Conservation (phyloP, 2,113 vertebrate species). For the Hylia prasina region DNA sequence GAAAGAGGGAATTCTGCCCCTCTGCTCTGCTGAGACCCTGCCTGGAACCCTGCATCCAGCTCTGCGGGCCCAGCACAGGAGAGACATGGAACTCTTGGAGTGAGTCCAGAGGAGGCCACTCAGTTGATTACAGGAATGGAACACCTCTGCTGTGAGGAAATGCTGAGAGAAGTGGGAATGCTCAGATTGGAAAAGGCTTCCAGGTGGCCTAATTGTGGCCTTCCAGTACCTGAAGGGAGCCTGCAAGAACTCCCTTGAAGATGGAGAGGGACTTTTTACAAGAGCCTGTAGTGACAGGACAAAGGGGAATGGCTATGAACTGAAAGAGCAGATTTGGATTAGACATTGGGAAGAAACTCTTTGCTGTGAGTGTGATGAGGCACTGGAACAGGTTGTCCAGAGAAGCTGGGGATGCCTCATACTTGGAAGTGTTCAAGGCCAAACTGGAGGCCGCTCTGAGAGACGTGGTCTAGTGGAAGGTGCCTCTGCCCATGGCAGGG, state of each 20-base stretch:
- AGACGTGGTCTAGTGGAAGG: background rate
- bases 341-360: background rate
- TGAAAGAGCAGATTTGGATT: background rate
- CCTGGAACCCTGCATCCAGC: background rate
- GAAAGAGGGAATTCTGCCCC: background rate
- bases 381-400: background rate
- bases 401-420: background rate
- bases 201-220: background rate
- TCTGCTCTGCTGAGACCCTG: background rate
- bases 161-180: background rate
- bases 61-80: background rate
- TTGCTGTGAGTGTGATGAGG: background rate
- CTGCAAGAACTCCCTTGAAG: background rate
- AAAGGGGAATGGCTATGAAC: background rate
- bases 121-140: background rate
- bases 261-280: background rate
- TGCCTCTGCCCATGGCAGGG: background rate
- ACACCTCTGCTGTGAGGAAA: background rate
- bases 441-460: background rate
- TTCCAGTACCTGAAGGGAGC: background rate
- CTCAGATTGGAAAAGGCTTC: background rate
- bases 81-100: background rate
- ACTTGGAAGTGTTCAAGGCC: background rate
- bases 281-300: background rate
- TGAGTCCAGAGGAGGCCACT: background rate